A percentile compares a stretch with the other conserved stretches of the same genome.
These are phyloP conservation scores for Drosophila kurseongensis DNA, from an alignment of 1,140 invertebrate genomes.

Conservation along the genomic window DNA sequence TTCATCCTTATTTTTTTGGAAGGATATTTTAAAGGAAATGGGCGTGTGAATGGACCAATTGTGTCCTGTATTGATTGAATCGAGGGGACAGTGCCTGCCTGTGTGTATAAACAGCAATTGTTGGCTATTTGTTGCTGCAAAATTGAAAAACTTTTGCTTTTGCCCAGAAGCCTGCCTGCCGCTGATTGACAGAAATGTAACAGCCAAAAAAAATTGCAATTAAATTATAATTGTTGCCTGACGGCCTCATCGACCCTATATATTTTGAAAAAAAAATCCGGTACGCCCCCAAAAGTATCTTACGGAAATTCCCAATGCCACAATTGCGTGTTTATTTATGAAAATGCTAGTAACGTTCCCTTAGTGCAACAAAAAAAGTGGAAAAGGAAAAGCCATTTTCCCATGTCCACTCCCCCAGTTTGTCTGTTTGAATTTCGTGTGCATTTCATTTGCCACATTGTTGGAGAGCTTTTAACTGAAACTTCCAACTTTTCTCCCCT, in stretches of 20 bases:
- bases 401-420: conserved; percentile 20
- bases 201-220: conserved; percentile 48
- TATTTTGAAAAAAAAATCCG: neutral
- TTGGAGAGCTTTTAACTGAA: conserved; percentile 52
- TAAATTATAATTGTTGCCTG: conserved; percentile 70
- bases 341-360: conserved; percentile 44
- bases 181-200: conserved; percentile 47
- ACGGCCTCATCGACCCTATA: conserved; percentile 8
- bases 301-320: conserved; percentile 41
- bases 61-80: conserved; percentile 79
- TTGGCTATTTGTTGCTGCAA: conserved; percentile 79
- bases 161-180: conserved; percentile 39
- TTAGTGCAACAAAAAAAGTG: conserved; percentile 21
- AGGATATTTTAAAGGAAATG: conserved; percentile 46
- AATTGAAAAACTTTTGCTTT: conserved; percentile 75
- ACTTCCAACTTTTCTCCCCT: neutral
- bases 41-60: conserved; percentile 81
- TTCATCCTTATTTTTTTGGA: neutral
- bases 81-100: conserved; percentile 31
- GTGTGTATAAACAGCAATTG: conserved; percentile 70
- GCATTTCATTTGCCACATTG: conserved; percentile 73
- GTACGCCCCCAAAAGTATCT: conserved; percentile 10
- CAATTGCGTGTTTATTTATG: conserved; percentile 73
- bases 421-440: conserved; percentile 61
- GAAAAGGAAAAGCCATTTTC: conserved; percentile 5